phyloP scores from a whole-genome alignment of 1,140 invertebrate species.

The Calephelis virginiensis region DNA sequence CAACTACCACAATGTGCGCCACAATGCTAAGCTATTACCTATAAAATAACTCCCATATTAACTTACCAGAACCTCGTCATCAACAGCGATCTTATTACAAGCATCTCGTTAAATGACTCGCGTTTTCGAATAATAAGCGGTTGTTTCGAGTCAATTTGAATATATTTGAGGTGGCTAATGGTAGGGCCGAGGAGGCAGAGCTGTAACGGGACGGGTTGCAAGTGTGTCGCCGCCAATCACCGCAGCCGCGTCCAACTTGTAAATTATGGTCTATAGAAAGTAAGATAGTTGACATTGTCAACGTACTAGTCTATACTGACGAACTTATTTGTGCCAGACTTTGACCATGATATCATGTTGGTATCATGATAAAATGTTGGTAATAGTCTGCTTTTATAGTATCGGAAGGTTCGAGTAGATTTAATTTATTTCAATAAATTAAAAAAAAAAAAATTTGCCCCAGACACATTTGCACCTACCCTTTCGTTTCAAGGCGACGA shows the following conservation, averaged over 20 bases:
- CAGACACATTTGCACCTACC: too few species aligned
- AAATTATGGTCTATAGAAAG: slow-evolving; percentile 52
- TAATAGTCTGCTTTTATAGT: too few species aligned
- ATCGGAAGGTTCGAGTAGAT: too few species aligned
- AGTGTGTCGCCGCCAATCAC: slow-evolving; percentile 55
- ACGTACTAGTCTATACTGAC: not conserved
- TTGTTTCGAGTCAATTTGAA: slow-evolving; percentile 28
- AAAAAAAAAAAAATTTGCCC: too few species aligned
- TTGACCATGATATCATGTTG: not conserved
- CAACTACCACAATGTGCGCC: too few species aligned
- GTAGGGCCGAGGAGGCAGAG: slow-evolving; percentile 44
- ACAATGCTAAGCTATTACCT: too few species aligned
- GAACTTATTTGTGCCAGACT: not conserved
- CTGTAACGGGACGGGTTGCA: slow-evolving; percentile 50
- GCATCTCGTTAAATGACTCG: slow-evolving; percentile 6
- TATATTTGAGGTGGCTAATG: slow-evolving; percentile 34
- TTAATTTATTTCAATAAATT: too few species aligned
- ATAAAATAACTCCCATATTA: too few species aligned
- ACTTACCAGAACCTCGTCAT: not conserved
- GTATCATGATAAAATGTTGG: not conserved
- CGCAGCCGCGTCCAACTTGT: slow-evolving; percentile 38
- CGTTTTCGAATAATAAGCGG: slow-evolving; percentile 21
- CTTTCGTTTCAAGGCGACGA: too few species aligned
- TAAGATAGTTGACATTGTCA: slow-evolving; percentile 42
- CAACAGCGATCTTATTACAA: slow-evolving; percentile 3